Base-by-base conservation (phyloP, 2,888 invertebrate genomes). In the Luffia ferchaultella region DNA sequence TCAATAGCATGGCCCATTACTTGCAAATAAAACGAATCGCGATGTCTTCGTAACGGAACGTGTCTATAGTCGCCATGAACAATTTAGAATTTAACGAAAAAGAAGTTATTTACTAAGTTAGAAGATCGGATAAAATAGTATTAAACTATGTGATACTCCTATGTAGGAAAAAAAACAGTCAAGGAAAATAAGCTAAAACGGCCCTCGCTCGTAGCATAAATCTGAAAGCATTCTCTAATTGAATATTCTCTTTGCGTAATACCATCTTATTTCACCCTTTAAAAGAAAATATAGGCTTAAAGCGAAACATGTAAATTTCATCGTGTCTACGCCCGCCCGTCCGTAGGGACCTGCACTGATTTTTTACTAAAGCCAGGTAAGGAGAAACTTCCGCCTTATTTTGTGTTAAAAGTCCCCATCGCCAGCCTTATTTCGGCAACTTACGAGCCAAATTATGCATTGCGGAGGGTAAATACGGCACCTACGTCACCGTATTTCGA, bases 301-400 rank as follows among this genome's bases (percentile, higher is more conserved):
- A 73, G 70, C 68, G 74, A 76, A 78, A 77, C 77, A 82, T 82
- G 82, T 79, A 82, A 82, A 82, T 82, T 80, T 77, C 73, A 79
- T 76, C 75, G 76, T 66, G 73, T 74, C 77, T 73, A 70, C 65
- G 68, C 66, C 18, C 48, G 58, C 62, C 64, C 63, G 64, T 42
- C 18, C 48, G 57, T 60, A 70, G 70, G 52, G 73, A 68, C 63
- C 57, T 60, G 62, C 67, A 60, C 66, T 63, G 73, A 71, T 76
- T 80, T 80, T 77, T 60, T 71, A 60, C 65, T 62, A 49, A 43
- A 67, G 64, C 63, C 69, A 74, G 73, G 74, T 73, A 73, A 73
- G 73, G 67, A 61, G 64, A 74, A 80, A 77, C 71, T 82, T 78
- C 70, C 70, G 73, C 73, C 78, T 75, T 75, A 78, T 80, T 77